Percentiles rank a stretch among this genome's conserved stretches.
Evolutionary conservation across 2,113 vertebrate species (phyloP).

Genomic region (Microtus oregoni): DNA sequence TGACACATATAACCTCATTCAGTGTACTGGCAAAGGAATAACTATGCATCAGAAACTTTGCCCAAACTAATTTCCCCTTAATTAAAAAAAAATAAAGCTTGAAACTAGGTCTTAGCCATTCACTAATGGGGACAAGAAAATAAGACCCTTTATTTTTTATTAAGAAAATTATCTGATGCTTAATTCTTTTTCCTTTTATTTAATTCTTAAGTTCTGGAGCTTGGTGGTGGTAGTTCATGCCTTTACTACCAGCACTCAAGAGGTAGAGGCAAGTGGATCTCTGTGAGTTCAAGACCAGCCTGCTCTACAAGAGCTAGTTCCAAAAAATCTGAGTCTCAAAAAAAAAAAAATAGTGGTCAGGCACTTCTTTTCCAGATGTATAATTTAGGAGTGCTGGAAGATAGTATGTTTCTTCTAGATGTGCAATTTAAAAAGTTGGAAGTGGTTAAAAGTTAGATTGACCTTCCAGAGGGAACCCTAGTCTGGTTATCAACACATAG

Average conservation of each 20-base stretch:
- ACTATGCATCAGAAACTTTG: neutral
- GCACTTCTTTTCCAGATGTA: neutral
- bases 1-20: neutral
- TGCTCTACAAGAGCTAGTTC: no score
- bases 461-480: neutral
- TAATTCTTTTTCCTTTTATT: neutral
- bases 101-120: neutral
- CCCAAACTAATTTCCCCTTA: neutral
- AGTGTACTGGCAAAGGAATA: neutral
- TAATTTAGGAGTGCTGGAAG: neutral
- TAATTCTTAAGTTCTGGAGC: neutral
- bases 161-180: neutral
- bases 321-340: no score
- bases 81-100: neutral
- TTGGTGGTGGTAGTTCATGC: no score
- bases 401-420: neutral
- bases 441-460: neutral
- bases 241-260: no score
- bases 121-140: neutral
- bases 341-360: neutral
- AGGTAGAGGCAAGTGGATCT: no score
- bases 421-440: neutral
- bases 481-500: no score
- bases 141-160: neutral
- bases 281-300: no score